Evolutionary conservation across 2,113 vertebrate species (phyloP).

Genomic region (Tragelaphus imberbis): DNA sequence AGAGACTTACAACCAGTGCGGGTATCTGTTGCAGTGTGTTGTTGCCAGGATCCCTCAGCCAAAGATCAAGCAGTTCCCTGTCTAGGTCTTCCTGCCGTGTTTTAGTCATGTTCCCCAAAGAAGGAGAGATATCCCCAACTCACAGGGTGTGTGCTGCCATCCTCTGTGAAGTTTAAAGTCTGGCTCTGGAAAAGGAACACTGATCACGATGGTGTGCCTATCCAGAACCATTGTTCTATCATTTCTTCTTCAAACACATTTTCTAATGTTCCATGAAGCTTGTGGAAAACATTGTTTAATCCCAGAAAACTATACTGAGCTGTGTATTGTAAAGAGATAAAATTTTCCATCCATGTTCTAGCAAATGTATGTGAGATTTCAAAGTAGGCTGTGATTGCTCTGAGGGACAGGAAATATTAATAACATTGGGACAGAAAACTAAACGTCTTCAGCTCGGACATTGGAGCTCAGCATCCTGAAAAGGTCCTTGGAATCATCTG

Average conservation of each 20-base stretch:
- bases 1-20: not conserved
- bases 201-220: accelerated
- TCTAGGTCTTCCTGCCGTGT: not conserved
- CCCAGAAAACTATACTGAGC: not conserved
- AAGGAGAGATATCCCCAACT: not conserved
- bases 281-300: not conserved
- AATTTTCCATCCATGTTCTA: not conserved
- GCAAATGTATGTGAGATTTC: not conserved
- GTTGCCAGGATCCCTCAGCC: not conserved
- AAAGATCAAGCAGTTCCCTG: not conserved
- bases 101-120: not conserved
- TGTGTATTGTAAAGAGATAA: not conserved
- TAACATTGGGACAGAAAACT: too few relatives aligned
- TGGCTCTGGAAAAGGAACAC: not conserved
- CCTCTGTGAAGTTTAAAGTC: not conserved
- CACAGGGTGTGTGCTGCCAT: not conserved
- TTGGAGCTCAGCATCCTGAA: too few relatives aligned
- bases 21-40: not conserved
- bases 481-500: too few relatives aligned
- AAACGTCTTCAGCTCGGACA: too few relatives aligned
- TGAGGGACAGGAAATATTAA: too few relatives aligned
- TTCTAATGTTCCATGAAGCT: not conserved
- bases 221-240: not conserved
- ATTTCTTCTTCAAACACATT: not conserved
- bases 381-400: not conserved